Conservation (phyloP, 2,888 invertebrate species). For the Luperina nickerlii region DNA sequence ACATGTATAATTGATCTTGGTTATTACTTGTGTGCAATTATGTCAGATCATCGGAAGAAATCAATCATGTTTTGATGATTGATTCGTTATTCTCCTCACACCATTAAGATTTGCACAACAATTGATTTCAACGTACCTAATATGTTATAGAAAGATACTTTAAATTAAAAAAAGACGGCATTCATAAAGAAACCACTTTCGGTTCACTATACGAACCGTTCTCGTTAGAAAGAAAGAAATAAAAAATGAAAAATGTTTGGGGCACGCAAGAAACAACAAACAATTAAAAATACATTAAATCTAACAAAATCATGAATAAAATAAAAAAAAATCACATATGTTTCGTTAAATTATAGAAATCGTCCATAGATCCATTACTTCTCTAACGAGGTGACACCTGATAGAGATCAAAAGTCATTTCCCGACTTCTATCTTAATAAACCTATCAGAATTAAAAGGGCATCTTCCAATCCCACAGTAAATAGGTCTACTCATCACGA, state of each 20-base stretch:
- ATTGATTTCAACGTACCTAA: conserved; percentile 24
- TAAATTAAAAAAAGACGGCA: neutral
- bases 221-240: neutral
- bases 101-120: conserved; percentile 33
- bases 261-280: neutral
- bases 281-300: neutral
- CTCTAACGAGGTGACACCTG: neutral
- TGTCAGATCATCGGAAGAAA: conserved; percentile 31
- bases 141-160: neutral
- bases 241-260: neutral
- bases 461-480: conserved; percentile 42
- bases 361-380: neutral
- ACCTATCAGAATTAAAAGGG: conserved; percentile 34
- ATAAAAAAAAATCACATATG: neutral
- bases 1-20: conserved; percentile 18
- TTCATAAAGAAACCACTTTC: neutral
- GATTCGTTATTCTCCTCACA: conserved; percentile 26
- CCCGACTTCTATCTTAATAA: conserved; percentile 13
- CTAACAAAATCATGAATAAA: neutral
- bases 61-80: conserved; percentile 33
- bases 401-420: conserved; percentile 16
- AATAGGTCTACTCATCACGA: conserved; percentile 35
- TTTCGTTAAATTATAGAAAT: conserved; percentile 9
- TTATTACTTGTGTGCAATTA: conserved; percentile 22
- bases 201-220: neutral